A percentile compares a stretch with the other conserved stretches of the same genome.
These are phyloP conservation scores for Percina caprodes DNA, from an alignment of 2,113 vertebrate species.

Conservation along the genomic window DNA sequence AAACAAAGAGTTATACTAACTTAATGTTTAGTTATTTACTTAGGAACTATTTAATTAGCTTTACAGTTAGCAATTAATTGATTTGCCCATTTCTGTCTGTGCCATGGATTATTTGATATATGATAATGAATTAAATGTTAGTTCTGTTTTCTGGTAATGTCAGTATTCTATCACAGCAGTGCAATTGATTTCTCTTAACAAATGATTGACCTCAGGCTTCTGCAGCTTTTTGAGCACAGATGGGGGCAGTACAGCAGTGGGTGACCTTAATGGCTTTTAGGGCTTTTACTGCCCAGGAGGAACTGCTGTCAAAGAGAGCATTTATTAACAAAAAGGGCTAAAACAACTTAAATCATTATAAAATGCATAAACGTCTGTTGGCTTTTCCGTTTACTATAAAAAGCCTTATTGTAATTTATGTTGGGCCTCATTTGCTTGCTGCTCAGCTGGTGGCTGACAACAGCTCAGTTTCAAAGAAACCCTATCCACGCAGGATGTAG, in stretches of 20 bases:
- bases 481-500: slow-evolving; percentile 64
- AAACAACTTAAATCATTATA: slow-evolving; percentile 34
- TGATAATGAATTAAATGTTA: slow-evolving; percentile 28
- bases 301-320: slow-evolving; percentile 36
- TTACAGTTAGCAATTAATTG: not conserved
- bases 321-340: slow-evolving; percentile 22
- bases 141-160: slow-evolving; percentile 13
- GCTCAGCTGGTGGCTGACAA: slow-evolving; percentile 63
- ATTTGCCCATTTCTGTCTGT: slow-evolving; percentile 5
- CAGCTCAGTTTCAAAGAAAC: slow-evolving; percentile 76
- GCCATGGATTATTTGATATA: not conserved
- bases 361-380: slow-evolving; percentile 8
- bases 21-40: not conserved
- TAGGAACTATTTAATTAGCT: not conserved
- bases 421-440: slow-evolving; percentile 35
- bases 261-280: slow-evolving; percentile 57
- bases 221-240: slow-evolving; percentile 46
- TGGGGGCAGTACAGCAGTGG: slow-evolving; percentile 36
- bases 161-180: slow-evolving; percentile 42
- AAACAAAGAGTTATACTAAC: not conserved
- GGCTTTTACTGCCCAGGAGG: slow-evolving; percentile 58
- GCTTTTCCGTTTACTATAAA: slow-evolving; percentile 24
- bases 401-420: slow-evolving; percentile 43
- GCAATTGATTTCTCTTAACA: slow-evolving; percentile 77
- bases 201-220: slow-evolving; percentile 71